phyloP scores from a whole-genome alignment of 2,797 vertebrate genomes.

The Pipistrellus pipistrellus region DNA sequence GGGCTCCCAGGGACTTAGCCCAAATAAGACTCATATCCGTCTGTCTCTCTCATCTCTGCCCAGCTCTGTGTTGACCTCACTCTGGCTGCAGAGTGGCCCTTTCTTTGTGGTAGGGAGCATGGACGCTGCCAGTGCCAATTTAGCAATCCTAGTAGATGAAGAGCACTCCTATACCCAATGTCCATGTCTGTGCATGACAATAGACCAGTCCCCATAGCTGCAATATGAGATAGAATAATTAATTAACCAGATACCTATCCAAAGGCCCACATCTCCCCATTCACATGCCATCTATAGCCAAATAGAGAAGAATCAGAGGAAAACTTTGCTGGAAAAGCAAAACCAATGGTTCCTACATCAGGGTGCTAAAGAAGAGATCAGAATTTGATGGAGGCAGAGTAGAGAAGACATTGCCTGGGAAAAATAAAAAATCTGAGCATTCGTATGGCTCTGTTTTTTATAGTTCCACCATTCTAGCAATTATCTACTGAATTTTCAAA shows the following conservation, averaged over 20 bases:
- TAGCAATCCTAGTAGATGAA: neutral
- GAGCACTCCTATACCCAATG: neutral
- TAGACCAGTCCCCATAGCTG: neutral
- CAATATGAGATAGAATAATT: neutral
- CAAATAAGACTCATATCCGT: neutral
- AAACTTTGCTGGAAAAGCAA: neutral
- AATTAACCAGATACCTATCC: neutral
- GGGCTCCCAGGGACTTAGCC: neutral
- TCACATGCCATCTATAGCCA: neutral
- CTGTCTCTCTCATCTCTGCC: neutral
- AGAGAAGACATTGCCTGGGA: neutral
- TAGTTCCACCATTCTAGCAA: neutral
- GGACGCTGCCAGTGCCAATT: neutral
- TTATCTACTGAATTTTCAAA: constrained; percentile 34
- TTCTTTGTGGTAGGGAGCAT: neutral
- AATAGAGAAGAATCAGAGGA: neutral
- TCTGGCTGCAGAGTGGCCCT: neutral
- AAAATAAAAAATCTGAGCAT: neutral
- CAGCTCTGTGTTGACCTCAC: neutral
- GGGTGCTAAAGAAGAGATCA: neutral
- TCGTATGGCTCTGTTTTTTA: neutral
- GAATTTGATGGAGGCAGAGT: neutral
- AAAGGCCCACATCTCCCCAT: neutral
- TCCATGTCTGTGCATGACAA: neutral
- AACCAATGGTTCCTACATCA: neutral